Conservation (phyloP, 2,888 invertebrate species). For the Lysandra bellargus region DNA sequence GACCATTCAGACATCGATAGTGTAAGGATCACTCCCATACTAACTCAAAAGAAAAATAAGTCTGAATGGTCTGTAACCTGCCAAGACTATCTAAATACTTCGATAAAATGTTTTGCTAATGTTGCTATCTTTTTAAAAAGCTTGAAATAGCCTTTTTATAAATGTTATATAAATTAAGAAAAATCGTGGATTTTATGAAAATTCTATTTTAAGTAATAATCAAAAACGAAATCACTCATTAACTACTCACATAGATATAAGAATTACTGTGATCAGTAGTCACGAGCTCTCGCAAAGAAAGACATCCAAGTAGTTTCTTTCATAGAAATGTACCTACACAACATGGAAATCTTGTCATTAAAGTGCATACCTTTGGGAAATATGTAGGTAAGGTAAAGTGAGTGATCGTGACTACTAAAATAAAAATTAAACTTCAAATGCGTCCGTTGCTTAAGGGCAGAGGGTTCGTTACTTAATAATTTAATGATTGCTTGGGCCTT, state of each 20-base stretch:
- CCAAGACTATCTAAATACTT: background rate
- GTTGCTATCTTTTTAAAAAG: conserved; percentile 9
- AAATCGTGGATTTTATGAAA: background rate
- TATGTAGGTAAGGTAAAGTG: background rate
- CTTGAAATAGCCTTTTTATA: conserved; percentile 3
- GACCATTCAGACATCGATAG: too few species aligned
- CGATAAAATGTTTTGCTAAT: background rate
- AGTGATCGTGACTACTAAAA: background rate
- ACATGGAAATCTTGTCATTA: too few species aligned
- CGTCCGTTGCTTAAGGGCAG: background rate
- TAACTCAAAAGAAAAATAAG: background rate
- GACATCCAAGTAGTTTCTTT: background rate
- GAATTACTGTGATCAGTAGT: background rate
- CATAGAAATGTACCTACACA: background rate
- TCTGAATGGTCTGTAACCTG: background rate
- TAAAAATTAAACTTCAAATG: background rate
- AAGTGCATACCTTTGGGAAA: background rate
- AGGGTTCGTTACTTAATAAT: background rate
- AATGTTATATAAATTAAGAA: background rate
- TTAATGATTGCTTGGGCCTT: background rate
- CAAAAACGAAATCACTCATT: background rate
- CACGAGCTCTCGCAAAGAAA: background rate
- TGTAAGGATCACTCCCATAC: background rate
- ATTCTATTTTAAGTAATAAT: background rate
- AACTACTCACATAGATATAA: background rate